phyloP scores from a whole-genome alignment of 2,113 vertebrate species.

The Taxidea taxus region DNA sequence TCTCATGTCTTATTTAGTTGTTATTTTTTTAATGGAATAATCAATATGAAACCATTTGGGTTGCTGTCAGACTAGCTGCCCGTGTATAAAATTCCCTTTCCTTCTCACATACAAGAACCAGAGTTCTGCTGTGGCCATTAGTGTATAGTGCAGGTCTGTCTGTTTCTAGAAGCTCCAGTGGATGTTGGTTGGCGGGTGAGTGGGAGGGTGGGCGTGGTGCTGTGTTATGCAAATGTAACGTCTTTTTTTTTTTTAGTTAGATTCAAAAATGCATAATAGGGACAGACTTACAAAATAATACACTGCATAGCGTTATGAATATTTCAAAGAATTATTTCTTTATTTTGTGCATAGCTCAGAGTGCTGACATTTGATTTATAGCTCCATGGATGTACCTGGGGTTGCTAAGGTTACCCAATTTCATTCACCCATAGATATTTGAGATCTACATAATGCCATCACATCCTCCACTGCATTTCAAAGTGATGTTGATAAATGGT shows the following conservation, averaged over 20 bases:
- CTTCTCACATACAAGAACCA: background rate
- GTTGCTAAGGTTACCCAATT: conserved; percentile 99
- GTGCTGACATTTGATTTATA: conserved; percentile 85
- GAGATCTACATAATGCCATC: conserved; percentile 99
- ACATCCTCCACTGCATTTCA: conserved; percentile 92
- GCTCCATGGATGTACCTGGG: conserved; percentile 88
- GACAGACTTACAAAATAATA: conserved; percentile 82
- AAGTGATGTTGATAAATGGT: conserved; percentile 95
- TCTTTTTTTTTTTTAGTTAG: conserved; percentile 54
- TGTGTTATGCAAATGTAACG: conserved; percentile 74
- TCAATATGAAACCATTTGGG: conserved; percentile 57
- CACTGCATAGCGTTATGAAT: conserved; percentile 82
- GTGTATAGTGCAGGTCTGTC: conserved; percentile 24
- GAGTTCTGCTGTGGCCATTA: conserved; percentile 8
- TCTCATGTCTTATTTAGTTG: conserved; percentile 67
- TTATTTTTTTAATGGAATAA: conserved; percentile 65
- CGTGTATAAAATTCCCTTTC: conserved; percentile 52
- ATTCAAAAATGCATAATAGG: conserved; percentile 79
- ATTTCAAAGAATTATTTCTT: conserved; percentile 85
- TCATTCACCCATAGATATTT: conserved; percentile 93
- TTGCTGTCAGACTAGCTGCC: conserved; percentile 45
- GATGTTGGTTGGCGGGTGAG: background rate
- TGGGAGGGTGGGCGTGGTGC: background rate
- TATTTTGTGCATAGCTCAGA: conserved; percentile 81
- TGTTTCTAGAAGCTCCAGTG: conserved; percentile 65